phyloP scores from a whole-genome alignment of 2,888 invertebrate genomes.

The Acrobasis suavella region DNA sequence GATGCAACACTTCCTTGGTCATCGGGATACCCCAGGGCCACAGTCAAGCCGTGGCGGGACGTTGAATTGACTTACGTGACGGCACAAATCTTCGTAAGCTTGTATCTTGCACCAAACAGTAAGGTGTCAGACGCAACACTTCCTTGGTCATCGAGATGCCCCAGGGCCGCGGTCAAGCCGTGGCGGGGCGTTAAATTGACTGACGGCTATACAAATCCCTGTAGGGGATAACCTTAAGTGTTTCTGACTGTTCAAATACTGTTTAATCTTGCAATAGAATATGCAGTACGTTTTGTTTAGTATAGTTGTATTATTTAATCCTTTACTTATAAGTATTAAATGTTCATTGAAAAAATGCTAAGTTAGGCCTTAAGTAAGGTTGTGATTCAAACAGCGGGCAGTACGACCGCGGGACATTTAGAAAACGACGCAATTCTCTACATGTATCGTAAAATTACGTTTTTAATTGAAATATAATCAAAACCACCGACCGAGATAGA shows the following conservation, averaged over 20 bases:
- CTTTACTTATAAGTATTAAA: no score
- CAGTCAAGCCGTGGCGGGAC: conserved; percentile 42
- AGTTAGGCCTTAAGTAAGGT: no score
- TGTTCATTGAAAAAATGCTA: no score
- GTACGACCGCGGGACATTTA: no score
- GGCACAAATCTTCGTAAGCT: not conserved
- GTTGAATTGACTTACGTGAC: conserved; percentile 26
- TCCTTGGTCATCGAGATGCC: conserved; percentile 51
- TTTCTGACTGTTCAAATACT: conserved; percentile 12
- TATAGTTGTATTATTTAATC: no score
- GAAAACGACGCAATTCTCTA: no score
- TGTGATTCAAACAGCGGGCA: no score
- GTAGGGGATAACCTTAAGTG: conserved; percentile 7
- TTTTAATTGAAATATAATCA: no score
- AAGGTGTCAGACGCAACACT: conserved; percentile 61
- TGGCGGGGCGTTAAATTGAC: conserved; percentile 52
- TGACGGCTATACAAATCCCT: conserved; percentile 37
- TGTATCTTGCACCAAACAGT: conserved; percentile 32
- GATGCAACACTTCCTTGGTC: conserved; percentile 57
- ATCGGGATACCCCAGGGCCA: conserved; percentile 43
- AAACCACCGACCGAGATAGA: no score
- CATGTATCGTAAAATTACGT: no score
- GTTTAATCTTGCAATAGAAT: conserved; percentile 13
- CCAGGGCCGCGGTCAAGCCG: conserved; percentile 42
- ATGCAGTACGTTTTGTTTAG: not conserved